phyloP scores from a whole-genome alignment of 2,888 invertebrate species.

The Cantharis rufa region DNA sequence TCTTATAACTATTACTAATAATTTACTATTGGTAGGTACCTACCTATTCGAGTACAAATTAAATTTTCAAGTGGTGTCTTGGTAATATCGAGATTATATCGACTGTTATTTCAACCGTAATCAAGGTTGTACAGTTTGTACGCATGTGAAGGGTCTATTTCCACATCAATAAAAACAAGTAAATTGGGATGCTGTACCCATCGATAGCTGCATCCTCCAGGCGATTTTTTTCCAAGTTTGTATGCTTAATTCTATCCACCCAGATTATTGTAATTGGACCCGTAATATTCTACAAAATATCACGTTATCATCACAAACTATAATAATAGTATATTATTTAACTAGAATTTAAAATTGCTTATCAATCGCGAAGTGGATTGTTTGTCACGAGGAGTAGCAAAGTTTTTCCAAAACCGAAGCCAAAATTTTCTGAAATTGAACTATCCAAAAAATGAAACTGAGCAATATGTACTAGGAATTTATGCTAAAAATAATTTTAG shows the following conservation, averaged over 20 bases:
- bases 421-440: too few relatives aligned
- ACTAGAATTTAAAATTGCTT: too few relatives aligned
- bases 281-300: slow-evolving; percentile 36
- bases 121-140: slow-evolving; percentile 23
- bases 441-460: too few relatives aligned
- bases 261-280: slow-evolving; percentile 34
- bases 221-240: slow-evolving; percentile 31
- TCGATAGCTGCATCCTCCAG: slow-evolving; percentile 25
- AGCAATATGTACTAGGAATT: too few relatives aligned
- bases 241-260: slow-evolving; percentile 27
- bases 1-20: too few relatives aligned
- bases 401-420: too few relatives aligned
- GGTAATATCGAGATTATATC: background rate
- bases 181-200: slow-evolving; percentile 26
- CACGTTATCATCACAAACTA: slow-evolving; percentile 26
- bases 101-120: slow-evolving; percentile 22
- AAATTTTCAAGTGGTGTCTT: background rate
- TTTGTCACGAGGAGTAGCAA: too few relatives aligned
- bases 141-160: slow-evolving; percentile 25
- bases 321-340: too few relatives aligned
- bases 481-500: background rate
- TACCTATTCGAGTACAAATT: background rate
- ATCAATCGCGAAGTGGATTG: too few relatives aligned
- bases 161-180: slow-evolving; percentile 24
- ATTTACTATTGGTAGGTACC: too few relatives aligned